Conservation (phyloP, 2,797 vertebrate genomes). For the Lepus oiostolus region DNA sequence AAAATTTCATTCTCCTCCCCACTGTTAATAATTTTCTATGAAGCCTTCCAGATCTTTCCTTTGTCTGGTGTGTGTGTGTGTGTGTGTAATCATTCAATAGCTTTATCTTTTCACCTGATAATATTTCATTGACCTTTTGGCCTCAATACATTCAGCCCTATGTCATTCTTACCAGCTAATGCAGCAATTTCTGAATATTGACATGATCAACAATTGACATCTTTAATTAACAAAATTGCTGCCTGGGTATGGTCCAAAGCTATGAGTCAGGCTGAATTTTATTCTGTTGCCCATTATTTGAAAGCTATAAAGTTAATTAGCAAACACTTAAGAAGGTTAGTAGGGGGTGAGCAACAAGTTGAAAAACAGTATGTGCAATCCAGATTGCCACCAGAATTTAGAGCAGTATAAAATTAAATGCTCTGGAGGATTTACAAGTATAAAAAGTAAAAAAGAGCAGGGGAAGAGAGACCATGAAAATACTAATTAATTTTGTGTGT, state of each 20-base stretch:
- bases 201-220: slow-evolving; percentile 11
- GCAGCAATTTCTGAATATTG: slow-evolving; percentile 38
- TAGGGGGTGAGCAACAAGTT: slow-evolving; percentile 12
- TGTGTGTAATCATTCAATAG: not conserved
- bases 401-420: slow-evolving; percentile 45
- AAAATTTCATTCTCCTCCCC: not conserved
- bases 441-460: not conserved
- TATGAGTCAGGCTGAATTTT: slow-evolving; percentile 33
- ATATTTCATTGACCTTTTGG: not conserved
- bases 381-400: slow-evolving; percentile 57
- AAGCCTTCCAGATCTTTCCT: slow-evolving; percentile 19
- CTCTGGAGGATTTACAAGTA: not conserved
- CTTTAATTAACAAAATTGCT: slow-evolving; percentile 48
- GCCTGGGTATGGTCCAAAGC: not conserved
- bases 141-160: not conserved
- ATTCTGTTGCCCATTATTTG: slow-evolving; percentile 33
- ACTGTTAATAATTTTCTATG: not conserved
- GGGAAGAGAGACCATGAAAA: slow-evolving; percentile 32
- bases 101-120: slow-evolving; percentile 36
- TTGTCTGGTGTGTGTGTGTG: not conserved
- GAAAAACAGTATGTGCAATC: slow-evolving; percentile 29
- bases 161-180: slow-evolving; percentile 29
- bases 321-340: not conserved
- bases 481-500: slow-evolving; percentile 13
- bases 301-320: slow-evolving; percentile 31